phyloP scores from a whole-genome alignment of 1,140 invertebrate genomes.

The Procambarus clarkii region DNA sequence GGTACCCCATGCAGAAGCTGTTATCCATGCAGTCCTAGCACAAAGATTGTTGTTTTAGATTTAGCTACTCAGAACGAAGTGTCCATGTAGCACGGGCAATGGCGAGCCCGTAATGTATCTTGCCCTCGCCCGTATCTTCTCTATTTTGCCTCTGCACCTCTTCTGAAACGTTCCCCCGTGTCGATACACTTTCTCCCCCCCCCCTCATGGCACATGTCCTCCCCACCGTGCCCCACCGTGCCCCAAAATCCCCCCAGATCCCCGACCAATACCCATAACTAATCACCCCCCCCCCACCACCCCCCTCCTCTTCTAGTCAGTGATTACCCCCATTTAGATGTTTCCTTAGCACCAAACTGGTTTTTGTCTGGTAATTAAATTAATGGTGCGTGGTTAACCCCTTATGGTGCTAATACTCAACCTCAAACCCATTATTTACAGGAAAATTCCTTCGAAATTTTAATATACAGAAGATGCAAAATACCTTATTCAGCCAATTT shows the following conservation, averaged over 20 bases:
- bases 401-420: background rate
- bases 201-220: background rate
- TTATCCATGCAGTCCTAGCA: no score
- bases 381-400: slow-evolving; percentile 31
- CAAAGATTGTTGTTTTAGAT: no score
- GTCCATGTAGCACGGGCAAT: no score
- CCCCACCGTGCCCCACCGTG: background rate
- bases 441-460: background rate
- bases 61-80: no score
- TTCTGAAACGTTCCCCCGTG: background rate
- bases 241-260: no score
- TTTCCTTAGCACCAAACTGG: background rate
- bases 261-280: no score
- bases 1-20: no score
- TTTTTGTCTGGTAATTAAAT: slow-evolving; percentile 33
- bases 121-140: background rate
- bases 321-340: slow-evolving; percentile 34
- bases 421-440: background rate
- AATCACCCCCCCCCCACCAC: background rate
- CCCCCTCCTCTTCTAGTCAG: background rate
- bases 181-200: no score
- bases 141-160: background rate
- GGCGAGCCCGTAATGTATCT: no score
- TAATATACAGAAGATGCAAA: background rate
- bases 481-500: no score